Evolutionary conservation across 2,113 vertebrate species (phyloP), one percentile per base, ranked within the genome.

Genomic region (Chionis minor): DNA sequence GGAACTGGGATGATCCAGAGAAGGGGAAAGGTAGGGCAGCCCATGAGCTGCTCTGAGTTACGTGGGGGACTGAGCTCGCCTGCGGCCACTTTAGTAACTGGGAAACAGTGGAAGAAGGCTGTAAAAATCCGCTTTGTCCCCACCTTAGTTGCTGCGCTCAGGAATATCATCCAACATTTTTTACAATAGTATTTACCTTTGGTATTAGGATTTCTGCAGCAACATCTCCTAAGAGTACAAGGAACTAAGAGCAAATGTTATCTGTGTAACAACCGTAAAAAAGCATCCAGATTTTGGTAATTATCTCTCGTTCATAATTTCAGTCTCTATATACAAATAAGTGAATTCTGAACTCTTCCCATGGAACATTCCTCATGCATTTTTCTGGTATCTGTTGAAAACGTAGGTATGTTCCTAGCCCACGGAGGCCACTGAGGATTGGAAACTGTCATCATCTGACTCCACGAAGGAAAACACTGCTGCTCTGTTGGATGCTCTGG

Each of bases 331-430:
- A 56, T 16, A 40, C 19, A 44, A 58, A 9, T 12, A 74, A 66
- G 18, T 71, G 15, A 58, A 49, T 89, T 71, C 24, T 72, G 66
- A 89, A 38, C 21, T 28, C 18, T 59, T 40, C 56, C 38, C 32
- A 14, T 54, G 12, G 23, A 75, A 61, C 33, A 56, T 54, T 87
- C 52, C 24, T 94, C 24, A 42, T 28, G 30, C 10, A 6, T 78
- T 86, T 94, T 96, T 61, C 51, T 74, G 26, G 4, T 59, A 26
- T 30, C 28, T 90, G 27, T 72, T 82, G 33, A 77, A 90, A 94
- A 72, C 5, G 4, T 18, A 78, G n/a, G 10, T 52, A 45, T 28
- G 18, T 6, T 78, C 8, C 56, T 52, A 32, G 52, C 16, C 54
- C 14, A 10, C 0, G 40, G 49, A 62, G 23, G 47, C 47, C 52